These are phyloP conservation scores for Auanema sp. DNA, from an alignment of 2,888 invertebrate species.

Conservation along the genomic window DNA sequence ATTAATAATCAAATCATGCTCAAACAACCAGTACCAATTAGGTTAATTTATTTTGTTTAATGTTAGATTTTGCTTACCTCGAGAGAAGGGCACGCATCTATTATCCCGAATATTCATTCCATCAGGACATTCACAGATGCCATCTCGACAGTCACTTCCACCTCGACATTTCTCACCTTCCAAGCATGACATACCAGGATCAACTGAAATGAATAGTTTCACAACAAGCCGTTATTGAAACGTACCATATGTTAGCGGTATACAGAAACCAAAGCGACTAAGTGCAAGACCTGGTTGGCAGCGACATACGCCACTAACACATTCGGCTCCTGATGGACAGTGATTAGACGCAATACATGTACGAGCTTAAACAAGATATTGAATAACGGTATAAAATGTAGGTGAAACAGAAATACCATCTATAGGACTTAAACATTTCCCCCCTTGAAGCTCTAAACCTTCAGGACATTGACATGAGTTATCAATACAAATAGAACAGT, in stretches of 20 bases:
- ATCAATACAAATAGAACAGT: slow-evolving; percentile 47
- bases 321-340: slow-evolving; percentile 55
- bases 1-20: too few relatives aligned
- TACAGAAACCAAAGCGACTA: slow-evolving; percentile 49
- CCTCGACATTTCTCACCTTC: slow-evolving; percentile 48
- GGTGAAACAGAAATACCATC: slow-evolving; percentile 27
- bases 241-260: slow-evolving; percentile 44
- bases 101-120: slow-evolving; percentile 37
- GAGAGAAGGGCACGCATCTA: slow-evolving; percentile 35
- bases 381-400: not conserved
- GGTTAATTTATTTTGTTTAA: slow-evolving; percentile 9
- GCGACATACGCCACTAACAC: slow-evolving; percentile 46
- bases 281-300: slow-evolving; percentile 45
- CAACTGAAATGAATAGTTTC: slow-evolving; percentile 34
- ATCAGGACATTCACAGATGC: slow-evolving; percentile 45
- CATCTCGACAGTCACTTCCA: slow-evolving; percentile 45
- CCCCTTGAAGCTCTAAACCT: slow-evolving; percentile 39
- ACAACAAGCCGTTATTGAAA: not conserved
- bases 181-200: slow-evolving; percentile 48
- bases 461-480: slow-evolving; percentile 52
- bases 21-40: not conserved
- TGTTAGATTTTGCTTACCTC: slow-evolving; percentile 23
- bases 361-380: slow-evolving; percentile 29
- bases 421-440: slow-evolving; percentile 45
- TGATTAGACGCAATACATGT: slow-evolving; percentile 48